These are phyloP conservation scores for Zosterops borbonicus DNA, from an alignment of 2,113 vertebrate species.

Conservation along the genomic window DNA sequence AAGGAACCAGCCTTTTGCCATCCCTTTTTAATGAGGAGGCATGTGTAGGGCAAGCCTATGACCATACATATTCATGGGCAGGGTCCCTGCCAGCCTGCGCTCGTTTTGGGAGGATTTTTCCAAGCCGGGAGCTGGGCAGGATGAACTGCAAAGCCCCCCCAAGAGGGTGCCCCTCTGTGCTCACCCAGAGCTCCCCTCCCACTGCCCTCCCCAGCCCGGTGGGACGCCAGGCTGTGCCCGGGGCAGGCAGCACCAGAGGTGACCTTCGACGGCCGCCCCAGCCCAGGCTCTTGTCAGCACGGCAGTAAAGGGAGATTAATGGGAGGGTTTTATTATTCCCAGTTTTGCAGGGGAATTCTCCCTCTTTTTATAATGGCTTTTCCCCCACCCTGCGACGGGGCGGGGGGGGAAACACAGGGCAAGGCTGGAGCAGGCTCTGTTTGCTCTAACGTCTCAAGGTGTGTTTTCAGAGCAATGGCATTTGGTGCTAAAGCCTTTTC, in stretches of 20 bases:
- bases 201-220: neutral
- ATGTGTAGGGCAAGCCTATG: neutral
- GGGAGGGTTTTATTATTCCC: conserved; percentile 39
- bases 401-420: neutral
- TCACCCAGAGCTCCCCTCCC: neutral
- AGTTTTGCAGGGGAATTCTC: conserved; percentile 52
- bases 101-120: neutral
- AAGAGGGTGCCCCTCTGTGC: neutral
- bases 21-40: neutral
- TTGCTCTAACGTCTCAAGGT: conserved; percentile 10
- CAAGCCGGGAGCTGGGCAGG: neutral
- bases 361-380: conserved; percentile 44
- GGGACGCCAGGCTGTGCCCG: neutral
- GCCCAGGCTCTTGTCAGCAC: neutral
- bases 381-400: neutral
- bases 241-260: conserved; percentile 38
- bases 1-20: neutral
- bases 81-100: neutral
- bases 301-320: conserved; percentile 52
- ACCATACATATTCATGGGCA: neutral
- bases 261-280: conserved; percentile 32
- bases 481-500: neutral
- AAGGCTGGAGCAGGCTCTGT: conserved; percentile 19
- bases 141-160: neutral
- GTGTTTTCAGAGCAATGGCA: conserved; percentile 20